phyloP scores from a whole-genome alignment of 2,797 vertebrate species.

The Fratercula arctica region DNA sequence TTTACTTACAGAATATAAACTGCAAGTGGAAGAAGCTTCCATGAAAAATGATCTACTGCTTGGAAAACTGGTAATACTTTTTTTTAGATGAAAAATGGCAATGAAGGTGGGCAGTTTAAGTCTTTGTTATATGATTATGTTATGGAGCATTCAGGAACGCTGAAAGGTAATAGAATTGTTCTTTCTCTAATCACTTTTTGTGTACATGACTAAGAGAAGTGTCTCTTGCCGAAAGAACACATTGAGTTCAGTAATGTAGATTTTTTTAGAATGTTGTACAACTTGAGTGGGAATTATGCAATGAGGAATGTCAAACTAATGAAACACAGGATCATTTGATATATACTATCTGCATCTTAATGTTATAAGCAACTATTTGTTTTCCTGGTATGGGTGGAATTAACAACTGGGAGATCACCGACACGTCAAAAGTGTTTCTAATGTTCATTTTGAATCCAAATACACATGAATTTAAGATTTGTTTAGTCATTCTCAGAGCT shows the following conservation, averaged over 20 bases:
- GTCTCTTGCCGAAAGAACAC: neutral
- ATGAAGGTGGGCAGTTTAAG: neutral
- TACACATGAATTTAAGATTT: neutral
- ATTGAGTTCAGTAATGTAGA: neutral
- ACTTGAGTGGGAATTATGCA: neutral
- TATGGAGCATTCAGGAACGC: neutral
- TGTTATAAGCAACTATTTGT: neutral
- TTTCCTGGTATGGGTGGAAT: neutral
- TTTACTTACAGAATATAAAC: neutral
- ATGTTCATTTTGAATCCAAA: neutral
- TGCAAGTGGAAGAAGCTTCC: neutral
- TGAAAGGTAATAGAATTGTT: neutral
- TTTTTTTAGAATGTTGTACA: neutral
- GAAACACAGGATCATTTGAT: neutral
- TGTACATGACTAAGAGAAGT: neutral
- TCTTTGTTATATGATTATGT: neutral
- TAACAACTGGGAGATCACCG: neutral
- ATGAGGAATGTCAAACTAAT: neutral
- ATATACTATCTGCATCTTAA: neutral
- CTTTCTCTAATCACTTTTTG: neutral
- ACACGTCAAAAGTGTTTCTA: neutral
- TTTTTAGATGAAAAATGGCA: neutral
- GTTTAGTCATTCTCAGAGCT: neutral
- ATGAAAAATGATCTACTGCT: neutral
- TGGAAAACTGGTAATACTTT: neutral